Conservation (phyloP, 2,888 invertebrate genomes). For the Amiota communis region DNA sequence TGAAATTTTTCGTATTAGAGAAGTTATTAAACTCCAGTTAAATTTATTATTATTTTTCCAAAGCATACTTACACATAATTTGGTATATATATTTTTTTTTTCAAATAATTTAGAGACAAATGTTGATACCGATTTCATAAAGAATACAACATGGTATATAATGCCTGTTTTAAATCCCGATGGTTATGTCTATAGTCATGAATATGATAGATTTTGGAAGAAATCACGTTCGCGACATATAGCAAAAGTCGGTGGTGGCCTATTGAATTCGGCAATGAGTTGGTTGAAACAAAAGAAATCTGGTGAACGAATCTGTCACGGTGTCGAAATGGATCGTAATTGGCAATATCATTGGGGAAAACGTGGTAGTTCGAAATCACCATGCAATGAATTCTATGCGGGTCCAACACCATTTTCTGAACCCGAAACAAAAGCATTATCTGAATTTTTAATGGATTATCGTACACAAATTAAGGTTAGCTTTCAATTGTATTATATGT, state of each 20-base stretch:
- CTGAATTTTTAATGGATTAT: constrained; percentile 77
- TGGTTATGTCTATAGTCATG: constrained; percentile 84
- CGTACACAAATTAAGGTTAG: constrained; percentile 78
- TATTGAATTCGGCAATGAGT: constrained; percentile 70
- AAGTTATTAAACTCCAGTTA: background rate
- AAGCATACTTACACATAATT: too few relatives aligned
- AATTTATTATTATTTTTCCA: too few relatives aligned
- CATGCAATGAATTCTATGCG: constrained; percentile 83
- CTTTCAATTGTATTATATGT: background rate
- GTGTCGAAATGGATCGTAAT: constrained; percentile 86
- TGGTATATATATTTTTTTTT: background rate
- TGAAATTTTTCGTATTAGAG: background rate
- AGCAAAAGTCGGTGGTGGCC: constrained; percentile 58
- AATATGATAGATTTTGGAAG: constrained; percentile 84
- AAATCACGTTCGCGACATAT: constrained; percentile 81
- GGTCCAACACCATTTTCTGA: constrained; percentile 85
- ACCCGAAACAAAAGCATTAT: constrained; percentile 82
- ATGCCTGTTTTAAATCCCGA: constrained; percentile 86
- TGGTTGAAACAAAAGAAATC: constrained; percentile 68
- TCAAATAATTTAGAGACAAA: constrained; percentile 52
- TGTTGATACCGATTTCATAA: constrained; percentile 61
- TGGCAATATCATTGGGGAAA: constrained; percentile 84
- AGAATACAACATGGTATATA: constrained; percentile 78
- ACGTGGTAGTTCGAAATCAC: constrained; percentile 81
- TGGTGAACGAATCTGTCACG: constrained; percentile 76